These are phyloP conservation scores for Orbicella faveolata DNA, from an alignment of 64 coral and sea anemone species.

Conservation along the genomic window DNA sequence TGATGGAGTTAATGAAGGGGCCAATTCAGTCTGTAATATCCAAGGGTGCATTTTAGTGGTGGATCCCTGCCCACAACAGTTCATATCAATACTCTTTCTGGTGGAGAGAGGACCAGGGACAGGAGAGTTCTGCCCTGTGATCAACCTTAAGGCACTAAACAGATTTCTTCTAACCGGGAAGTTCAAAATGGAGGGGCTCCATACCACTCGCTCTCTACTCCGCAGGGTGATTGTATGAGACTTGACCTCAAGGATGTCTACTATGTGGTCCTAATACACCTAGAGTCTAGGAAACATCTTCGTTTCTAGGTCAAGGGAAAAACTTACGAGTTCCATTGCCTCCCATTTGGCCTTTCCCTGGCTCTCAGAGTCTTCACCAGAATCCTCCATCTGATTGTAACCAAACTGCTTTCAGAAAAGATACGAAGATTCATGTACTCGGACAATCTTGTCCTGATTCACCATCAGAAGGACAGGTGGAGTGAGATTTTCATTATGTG, in stretches of 20 bases:
- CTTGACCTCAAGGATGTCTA: slow-evolving; percentile 28
- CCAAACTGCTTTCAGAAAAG: slow-evolving; percentile 1
- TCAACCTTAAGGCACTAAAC: slow-evolving; percentile 53
- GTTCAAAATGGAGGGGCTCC: slow-evolving; percentile 50
- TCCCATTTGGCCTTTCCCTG: slow-evolving; percentile 42
- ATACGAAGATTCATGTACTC: slow-evolving; percentile 49
- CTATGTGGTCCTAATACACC: slow-evolving; percentile 13
- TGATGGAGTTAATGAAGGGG: background rate
- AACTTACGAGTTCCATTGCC: slow-evolving; percentile 54
- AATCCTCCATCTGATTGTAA: slow-evolving; percentile 24
- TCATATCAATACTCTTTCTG: slow-evolving; percentile 52
- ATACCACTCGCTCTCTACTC: slow-evolving; percentile 23
- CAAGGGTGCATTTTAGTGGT: slow-evolving; percentile 51
- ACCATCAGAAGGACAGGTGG: slow-evolving; percentile 4
- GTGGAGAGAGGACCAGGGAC: slow-evolving; percentile 38
- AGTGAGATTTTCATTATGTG: slow-evolving; percentile 19
- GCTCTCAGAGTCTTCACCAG: slow-evolving; percentile 36
- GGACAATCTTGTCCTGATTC: slow-evolving; percentile 44
- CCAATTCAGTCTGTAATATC: slow-evolving; percentile 8
- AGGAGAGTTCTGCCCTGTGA: slow-evolving; percentile 41
- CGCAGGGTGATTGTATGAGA: slow-evolving; percentile 30
- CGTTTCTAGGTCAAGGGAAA: slow-evolving; percentile 12
- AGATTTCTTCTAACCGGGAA: slow-evolving; percentile 31
- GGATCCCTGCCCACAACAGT: slow-evolving; percentile 37
- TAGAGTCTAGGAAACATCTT: slow-evolving; percentile 30